Evolutionary conservation across 2,113 vertebrate species (phyloP), one percentile per base, ranked within the genome.

Genomic region (Cynoglossus semilaevis): DNA sequence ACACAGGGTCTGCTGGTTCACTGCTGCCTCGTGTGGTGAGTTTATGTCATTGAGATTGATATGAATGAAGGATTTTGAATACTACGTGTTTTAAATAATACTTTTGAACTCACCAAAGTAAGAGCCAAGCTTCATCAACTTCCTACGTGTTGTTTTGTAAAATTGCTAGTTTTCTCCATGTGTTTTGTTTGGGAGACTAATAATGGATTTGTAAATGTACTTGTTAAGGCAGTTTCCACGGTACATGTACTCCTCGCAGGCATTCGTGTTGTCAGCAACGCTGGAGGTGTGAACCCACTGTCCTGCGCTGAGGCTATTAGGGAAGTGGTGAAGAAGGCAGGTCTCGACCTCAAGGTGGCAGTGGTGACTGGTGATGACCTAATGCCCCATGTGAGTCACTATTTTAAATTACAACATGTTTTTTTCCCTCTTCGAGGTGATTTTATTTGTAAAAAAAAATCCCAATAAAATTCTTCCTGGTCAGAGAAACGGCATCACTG

Each of bases 311-410:
- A 85, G 8, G 91, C 92, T 55, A 88, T 94, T 59, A 86, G 88
- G 74, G 90, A 93, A 50, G 88, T 92, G 14, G 70, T 92, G 17
- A 89, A 84, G 70, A 94, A 94, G 74, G 90, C 91, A 0, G 90
- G 90, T 7, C 72, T 95, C 4, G 82, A 92, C 44, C 70, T 95
- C 37, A 96, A 93, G 85, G 91, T 94, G 42, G 93, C 92, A 3
- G 92, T 95, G 83, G 90, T 97, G 69, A 87, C 91, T 5, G 93
- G 94, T 8, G 94, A 96, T 69, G 92, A 96, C 85, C 82, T 96
- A 52, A 93, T 94, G 89, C 80, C 80, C 9, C 85, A 93, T 53
- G 93, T 94, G 86, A 63, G 70, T 40, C 2, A 37, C 10, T 19
- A 13, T 49, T 47, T 12, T 8, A n/a, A 9, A 13, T 29, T 15